These are phyloP conservation scores for Neuroscelio doddi DNA, from an alignment of 2,888 invertebrate species.

Conservation along the genomic window DNA sequence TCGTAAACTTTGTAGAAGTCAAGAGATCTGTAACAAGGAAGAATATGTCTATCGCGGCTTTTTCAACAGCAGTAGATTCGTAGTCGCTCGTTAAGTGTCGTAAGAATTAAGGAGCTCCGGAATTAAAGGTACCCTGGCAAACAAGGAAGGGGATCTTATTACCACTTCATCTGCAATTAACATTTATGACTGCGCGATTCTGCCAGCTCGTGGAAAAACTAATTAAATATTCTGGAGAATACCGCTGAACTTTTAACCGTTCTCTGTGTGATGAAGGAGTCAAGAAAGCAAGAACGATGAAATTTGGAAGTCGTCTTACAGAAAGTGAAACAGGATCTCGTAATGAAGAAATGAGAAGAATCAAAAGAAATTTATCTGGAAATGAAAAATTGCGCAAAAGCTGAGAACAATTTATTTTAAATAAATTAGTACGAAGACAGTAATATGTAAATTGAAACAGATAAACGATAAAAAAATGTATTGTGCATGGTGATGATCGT, in stretches of 20 bases:
- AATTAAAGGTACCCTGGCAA: constrained; percentile 48
- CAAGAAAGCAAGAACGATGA: constrained; percentile 29
- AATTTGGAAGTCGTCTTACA: constrained; percentile 19
- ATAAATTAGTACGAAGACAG: too few relatives aligned
- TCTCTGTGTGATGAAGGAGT: constrained; percentile 37
- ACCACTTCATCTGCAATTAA: constrained; percentile 73
- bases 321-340: constrained; percentile 26
- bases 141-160: constrained; percentile 61
- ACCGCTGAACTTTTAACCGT: constrained; percentile 42
- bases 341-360: neutral
- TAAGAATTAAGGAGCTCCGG: constrained; percentile 49
- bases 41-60: constrained; percentile 54
- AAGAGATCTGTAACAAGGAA: constrained; percentile 48
- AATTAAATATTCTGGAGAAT: constrained; percentile 70
- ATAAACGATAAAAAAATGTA: too few relatives aligned
- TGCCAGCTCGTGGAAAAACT: constrained; percentile 67
- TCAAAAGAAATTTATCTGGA: neutral
- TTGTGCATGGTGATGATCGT: too few relatives aligned
- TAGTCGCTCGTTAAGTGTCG: constrained; percentile 58
- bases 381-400: too few relatives aligned
- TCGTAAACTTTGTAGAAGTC: constrained; percentile 40
- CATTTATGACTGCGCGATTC: constrained; percentile 68
- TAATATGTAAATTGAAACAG: too few relatives aligned
- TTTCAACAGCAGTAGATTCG: constrained; percentile 43
- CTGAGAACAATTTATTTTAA: too few relatives aligned